Percentiles rank a stretch among this genome's conserved stretches.
These are phyloP conservation scores for Eira barbara DNA, from an alignment of 2,113 vertebrate genomes.

Conservation along the genomic window DNA sequence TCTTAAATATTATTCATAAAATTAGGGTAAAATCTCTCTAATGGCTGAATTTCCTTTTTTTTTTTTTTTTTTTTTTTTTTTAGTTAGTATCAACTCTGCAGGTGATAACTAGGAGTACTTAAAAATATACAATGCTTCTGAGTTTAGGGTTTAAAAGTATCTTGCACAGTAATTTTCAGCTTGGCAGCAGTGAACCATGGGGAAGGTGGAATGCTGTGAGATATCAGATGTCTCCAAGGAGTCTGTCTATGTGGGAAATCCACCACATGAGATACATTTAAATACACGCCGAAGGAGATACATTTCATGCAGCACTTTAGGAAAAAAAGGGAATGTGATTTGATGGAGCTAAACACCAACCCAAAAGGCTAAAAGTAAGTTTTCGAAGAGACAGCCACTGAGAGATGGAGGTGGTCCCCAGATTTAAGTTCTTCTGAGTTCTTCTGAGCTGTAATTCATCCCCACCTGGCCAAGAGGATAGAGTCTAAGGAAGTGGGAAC, in stretches of 20 bases:
- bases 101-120: background rate
- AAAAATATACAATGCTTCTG: background rate
- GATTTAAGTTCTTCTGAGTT: background rate
- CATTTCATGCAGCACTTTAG: background rate
- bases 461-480: background rate
- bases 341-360: background rate
- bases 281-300: background rate
- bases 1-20: constrained; percentile 9
- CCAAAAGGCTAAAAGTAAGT: background rate
- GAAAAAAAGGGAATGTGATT: background rate
- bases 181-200: background rate
- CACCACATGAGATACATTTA: background rate
- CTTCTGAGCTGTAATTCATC: background rate
- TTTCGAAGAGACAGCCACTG: background rate
- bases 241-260: background rate
- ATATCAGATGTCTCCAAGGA: background rate
- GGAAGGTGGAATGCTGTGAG: background rate
- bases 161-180: background rate
- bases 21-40: background rate
- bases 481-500: background rate
- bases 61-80: constrained; percentile 33
- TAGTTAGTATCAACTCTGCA: background rate
- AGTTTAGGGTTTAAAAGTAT: background rate
- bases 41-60: constrained; percentile 6
- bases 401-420: background rate